Evolutionary conservation across 1,140 invertebrate species (phyloP).

Genomic region (Psilanteris sp.): DNA sequence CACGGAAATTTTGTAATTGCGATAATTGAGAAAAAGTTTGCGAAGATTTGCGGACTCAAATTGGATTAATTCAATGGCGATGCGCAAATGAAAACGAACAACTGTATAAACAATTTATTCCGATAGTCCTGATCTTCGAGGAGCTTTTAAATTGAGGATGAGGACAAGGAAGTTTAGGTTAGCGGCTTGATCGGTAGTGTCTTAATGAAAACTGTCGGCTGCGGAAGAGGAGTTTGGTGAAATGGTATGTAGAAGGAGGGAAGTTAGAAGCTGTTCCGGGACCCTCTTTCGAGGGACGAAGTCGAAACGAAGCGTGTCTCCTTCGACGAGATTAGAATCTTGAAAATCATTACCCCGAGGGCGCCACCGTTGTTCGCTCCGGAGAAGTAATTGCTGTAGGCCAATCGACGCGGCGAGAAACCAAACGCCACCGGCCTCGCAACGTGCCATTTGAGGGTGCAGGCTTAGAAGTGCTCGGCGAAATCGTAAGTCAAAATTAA

Average conservation of each 20-base stretch:
- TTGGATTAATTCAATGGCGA: not conserved
- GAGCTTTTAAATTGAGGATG: constrained; percentile 42
- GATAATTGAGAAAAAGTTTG: too few relatives aligned
- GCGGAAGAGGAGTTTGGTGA: constrained; percentile 49
- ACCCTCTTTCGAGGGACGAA: constrained; percentile 53
- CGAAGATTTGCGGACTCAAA: too few relatives aligned
- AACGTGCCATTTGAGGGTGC: constrained; percentile 28
- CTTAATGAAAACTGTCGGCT: constrained; percentile 70
- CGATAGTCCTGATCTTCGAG: constrained; percentile 15
- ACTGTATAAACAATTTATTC: too few relatives aligned
- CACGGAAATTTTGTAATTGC: too few relatives aligned
- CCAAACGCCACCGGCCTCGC: constrained; percentile 21
- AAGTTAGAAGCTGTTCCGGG: constrained; percentile 41
- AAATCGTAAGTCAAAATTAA: constrained; percentile 62
- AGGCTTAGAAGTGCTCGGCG: constrained; percentile 9
- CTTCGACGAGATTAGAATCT: constrained; percentile 72
- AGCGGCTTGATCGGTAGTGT: constrained; percentile 53
- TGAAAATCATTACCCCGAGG: constrained; percentile 72
- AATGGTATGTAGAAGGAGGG: constrained; percentile 41
- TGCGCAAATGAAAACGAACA: too few relatives aligned
- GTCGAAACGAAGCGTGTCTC: constrained; percentile 66
- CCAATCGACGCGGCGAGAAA: constrained; percentile 61
- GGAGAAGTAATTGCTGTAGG: constrained; percentile 63
- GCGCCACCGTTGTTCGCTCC: constrained; percentile 39
- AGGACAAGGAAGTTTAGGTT: constrained; percentile 44